Percentiles rank a stretch among this genome's conserved stretches.
phyloP scores from a whole-genome alignment of 2,113 vertebrate genomes.

The Pluvianellus socialis region DNA sequence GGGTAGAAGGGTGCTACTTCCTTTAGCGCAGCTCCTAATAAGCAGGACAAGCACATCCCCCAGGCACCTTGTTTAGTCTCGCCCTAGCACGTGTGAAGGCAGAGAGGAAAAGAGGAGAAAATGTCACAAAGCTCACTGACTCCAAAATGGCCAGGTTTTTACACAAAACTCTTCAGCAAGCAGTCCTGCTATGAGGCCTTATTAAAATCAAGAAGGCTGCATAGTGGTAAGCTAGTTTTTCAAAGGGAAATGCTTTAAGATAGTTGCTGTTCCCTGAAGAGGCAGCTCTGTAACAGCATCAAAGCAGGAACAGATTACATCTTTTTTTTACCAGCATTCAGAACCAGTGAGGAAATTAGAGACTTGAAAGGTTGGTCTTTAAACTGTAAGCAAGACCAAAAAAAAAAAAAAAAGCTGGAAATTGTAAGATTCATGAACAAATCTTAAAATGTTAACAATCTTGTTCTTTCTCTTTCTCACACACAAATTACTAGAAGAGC shows the following conservation, averaged over 20 bases:
- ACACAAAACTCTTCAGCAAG: neutral
- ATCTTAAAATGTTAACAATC: neutral
- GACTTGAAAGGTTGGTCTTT: conserved; percentile 27
- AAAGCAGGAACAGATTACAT: conserved; percentile 29
- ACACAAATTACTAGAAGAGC: neutral
- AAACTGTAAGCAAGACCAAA: neutral
- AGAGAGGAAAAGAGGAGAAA: neutral
- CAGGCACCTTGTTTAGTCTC: neutral
- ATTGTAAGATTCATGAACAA: neutral
- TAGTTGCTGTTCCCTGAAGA: conserved; percentile 36
- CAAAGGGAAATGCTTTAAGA: conserved; percentile 13
- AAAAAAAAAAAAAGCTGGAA: neutral
- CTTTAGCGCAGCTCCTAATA: neutral
- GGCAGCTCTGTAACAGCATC: conserved; percentile 30
- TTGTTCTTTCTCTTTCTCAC: neutral
- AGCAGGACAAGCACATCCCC: neutral
- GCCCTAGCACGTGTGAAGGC: neutral
- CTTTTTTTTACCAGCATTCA: conserved; percentile 11
- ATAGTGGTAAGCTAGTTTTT: neutral
- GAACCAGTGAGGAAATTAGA: conserved; percentile 36
- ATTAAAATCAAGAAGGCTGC: neutral
- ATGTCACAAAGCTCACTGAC: neutral
- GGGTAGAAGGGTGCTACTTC: neutral
- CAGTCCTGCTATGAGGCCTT: neutral
- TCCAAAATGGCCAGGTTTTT: neutral